Conservation (phyloP, 2,888 invertebrate species). For the Geophilus truncorum region DNA sequence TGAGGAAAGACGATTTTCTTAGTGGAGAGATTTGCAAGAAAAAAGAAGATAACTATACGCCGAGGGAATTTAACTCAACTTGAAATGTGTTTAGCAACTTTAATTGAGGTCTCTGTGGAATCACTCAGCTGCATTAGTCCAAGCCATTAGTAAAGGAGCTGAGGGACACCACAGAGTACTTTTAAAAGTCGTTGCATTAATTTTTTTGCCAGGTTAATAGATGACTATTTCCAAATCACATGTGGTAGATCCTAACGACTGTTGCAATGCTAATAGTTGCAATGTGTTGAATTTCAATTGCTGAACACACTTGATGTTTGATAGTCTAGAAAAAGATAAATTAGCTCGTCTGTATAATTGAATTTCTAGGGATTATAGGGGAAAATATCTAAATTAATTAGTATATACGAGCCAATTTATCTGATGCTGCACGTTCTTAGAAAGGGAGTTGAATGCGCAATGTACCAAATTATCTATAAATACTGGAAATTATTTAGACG, state of each 20-base stretch:
- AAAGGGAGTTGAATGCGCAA: not conserved
- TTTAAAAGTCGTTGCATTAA: not conserved
- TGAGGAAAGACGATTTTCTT: not conserved
- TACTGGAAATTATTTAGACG: not conserved
- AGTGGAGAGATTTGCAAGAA: not conserved
- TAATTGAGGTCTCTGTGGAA: not conserved
- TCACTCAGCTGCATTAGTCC: slow-evolving; percentile 9
- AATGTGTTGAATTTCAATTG: too few species aligned
- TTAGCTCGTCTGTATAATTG: too few species aligned
- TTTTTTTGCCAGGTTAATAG: too few species aligned
- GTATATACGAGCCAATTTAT: not conserved
- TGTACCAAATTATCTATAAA: not conserved
- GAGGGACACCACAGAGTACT: not conserved
- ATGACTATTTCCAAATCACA: too few species aligned
- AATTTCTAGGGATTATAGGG: too few species aligned
- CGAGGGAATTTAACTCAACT: not conserved
- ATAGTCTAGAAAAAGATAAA: not conserved
- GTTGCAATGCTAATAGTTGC: too few species aligned
- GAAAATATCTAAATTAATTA: not conserved
- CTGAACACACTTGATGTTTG: too few species aligned
- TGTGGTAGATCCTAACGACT: too few species aligned
- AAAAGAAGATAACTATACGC: not conserved
- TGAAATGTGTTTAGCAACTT: slow-evolving; percentile 13
- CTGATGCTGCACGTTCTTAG: not conserved
- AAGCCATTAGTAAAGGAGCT: not conserved